Evolutionary conservation across 1,140 invertebrate species (phyloP).

Genomic region (Venustaconcha ellipsiformis): DNA sequence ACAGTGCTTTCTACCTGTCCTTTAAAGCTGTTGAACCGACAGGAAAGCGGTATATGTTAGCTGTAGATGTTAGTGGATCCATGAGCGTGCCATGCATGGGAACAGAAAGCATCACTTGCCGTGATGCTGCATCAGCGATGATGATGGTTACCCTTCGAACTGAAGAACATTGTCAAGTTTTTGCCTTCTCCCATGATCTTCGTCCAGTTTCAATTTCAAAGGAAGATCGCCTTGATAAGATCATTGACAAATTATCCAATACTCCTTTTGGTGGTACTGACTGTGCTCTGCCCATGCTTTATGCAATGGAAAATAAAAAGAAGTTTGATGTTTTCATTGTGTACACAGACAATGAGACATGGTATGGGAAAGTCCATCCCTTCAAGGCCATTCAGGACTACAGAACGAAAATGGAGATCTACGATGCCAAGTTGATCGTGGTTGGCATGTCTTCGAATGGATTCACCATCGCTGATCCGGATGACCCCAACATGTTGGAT

Average conservation of each 20-base stretch:
- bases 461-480: no score
- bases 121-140: slow-evolving; percentile 49
- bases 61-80: slow-evolving; percentile 73
- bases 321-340: slow-evolving; percentile 62
- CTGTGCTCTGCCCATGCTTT: slow-evolving; percentile 73
- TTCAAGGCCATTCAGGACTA: slow-evolving; percentile 52
- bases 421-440: slow-evolving; percentile 71
- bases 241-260: slow-evolving; percentile 45
- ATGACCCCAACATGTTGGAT: no score
- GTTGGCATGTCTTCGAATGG: slow-evolving; percentile 69
- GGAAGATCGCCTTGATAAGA: slow-evolving; percentile 44
- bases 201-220: slow-evolving; percentile 35
- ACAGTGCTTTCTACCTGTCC: slow-evolving; percentile 64
- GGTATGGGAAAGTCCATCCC: slow-evolving; percentile 46
- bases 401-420: slow-evolving; percentile 34
- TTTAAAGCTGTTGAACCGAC: slow-evolving; percentile 52
- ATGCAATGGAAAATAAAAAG: slow-evolving; percentile 73
- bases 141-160: slow-evolving; percentile 49
- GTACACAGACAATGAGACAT: slow-evolving; percentile 62
- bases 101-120: slow-evolving; percentile 33
- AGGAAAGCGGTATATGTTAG: slow-evolving; percentile 73
- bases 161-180: slow-evolving; percentile 45
- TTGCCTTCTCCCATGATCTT: slow-evolving; percentile 51
- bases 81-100: slow-evolving; percentile 61
- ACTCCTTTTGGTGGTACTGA: slow-evolving; percentile 68